These are phyloP conservation scores for Sinonovacula constricta DNA, from an alignment of 1,140 invertebrate species.

Conservation along the genomic window DNA sequence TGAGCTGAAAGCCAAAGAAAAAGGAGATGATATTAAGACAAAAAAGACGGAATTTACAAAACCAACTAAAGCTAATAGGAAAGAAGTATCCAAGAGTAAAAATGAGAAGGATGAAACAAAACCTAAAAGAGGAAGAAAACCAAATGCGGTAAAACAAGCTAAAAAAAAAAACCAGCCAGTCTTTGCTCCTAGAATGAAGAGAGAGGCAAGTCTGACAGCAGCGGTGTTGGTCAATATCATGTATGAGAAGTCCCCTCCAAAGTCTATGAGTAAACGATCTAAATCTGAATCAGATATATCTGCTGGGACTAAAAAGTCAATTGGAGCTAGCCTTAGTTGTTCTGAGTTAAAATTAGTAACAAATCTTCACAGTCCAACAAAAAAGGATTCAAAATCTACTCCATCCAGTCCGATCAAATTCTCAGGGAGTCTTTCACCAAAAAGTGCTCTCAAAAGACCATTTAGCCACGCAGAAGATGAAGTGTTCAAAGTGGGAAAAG, in stretches of 20 bases:
- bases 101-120: not conserved
- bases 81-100: not conserved
- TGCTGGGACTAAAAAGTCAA: not conserved
- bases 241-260: slow-evolving; percentile 55
- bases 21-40: not conserved
- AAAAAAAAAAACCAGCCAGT: slow-evolving; percentile 23
- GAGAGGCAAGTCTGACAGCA: slow-evolving; percentile 69
- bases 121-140: slow-evolving; percentile 3
- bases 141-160: slow-evolving; percentile 5
- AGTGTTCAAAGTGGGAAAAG: too few relatives aligned
- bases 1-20: slow-evolving; percentile 33
- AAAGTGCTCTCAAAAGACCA: too few relatives aligned
- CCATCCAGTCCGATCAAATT: too few relatives aligned
- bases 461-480: too few relatives aligned
- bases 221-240: slow-evolving; percentile 63
- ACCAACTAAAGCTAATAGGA: not conserved
- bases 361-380: too few relatives aligned
- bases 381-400: slow-evolving; percentile 19
- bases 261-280: slow-evolving; percentile 33
- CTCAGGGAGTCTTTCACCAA: too few relatives aligned
- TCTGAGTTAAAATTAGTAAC: too few relatives aligned
- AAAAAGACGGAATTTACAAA: not conserved
- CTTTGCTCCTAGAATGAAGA: slow-evolving; percentile 47
- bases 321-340: not conserved
- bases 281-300: slow-evolving; percentile 49